Evolutionary conservation across 2,888 invertebrate genomes (phyloP).

Genomic region (Orchestes rusci): DNA sequence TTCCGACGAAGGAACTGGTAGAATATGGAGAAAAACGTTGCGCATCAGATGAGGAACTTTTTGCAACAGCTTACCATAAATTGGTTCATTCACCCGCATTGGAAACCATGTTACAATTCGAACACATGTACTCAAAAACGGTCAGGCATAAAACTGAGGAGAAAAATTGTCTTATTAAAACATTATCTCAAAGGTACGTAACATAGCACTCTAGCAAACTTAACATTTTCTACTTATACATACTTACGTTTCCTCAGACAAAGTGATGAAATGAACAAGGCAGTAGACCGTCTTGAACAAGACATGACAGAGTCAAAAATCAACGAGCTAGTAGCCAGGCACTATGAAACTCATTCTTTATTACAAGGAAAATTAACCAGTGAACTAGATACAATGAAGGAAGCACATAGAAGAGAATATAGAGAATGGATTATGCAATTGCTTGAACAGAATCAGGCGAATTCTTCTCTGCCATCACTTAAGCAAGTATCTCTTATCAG

Average conservation of each 20-base stretch:
- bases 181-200: slow-evolving; percentile 56
- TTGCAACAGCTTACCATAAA: slow-evolving; percentile 77
- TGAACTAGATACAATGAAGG: slow-evolving; percentile 75
- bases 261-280: slow-evolving; percentile 82
- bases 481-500: slow-evolving; percentile 41
- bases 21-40: slow-evolving; percentile 77
- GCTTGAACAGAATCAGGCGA: slow-evolving; percentile 62
- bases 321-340: slow-evolving; percentile 72
- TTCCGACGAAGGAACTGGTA: slow-evolving; percentile 76
- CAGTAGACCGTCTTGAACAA: slow-evolving; percentile 69
- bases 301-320: slow-evolving; percentile 78
- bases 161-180: slow-evolving; percentile 64
- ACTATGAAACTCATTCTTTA: slow-evolving; percentile 76
- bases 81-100: slow-evolving; percentile 61
- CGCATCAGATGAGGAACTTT: slow-evolving; percentile 78
- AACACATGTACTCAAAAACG: slow-evolving; percentile 78
- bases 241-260: no score
- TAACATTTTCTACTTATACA: no score
- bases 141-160: slow-evolving; percentile 66
- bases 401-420: slow-evolving; percentile 80
- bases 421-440: slow-evolving; percentile 83
- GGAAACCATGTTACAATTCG: slow-evolving; percentile 80
- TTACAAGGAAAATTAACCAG: slow-evolving; percentile 81
- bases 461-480: slow-evolving; percentile 48
- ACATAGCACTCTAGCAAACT: no score